A percentile compares a stretch with the other conserved stretches of the same genome.
Evolutionary conservation across 2,797 vertebrate genomes (phyloP).

Genomic region (Melanotaenia trifasciata): DNA sequence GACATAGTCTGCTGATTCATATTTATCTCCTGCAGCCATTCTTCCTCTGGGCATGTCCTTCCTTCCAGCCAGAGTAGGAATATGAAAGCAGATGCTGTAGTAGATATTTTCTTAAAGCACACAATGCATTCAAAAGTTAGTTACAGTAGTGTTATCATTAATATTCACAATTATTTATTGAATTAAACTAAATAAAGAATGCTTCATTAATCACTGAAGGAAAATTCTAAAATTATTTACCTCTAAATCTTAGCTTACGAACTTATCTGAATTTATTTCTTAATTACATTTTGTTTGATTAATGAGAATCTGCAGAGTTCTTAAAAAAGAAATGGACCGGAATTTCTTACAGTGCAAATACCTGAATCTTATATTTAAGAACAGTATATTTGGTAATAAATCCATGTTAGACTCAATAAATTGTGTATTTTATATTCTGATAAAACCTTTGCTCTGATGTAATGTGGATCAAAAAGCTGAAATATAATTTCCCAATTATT

Average conservation of each 20-base stretch:
- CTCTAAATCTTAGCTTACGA: not conserved
- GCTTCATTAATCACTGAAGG: not conserved
- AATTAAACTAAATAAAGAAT: not conserved
- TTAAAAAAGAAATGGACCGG: not conserved
- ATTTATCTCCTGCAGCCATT: slow-evolving; percentile 68
- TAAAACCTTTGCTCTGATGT: not conserved
- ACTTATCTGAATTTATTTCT: not conserved
- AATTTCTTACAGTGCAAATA: not conserved
- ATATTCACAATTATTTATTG: not conserved
- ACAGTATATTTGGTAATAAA: not conserved
- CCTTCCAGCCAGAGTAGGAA: slow-evolving; percentile 27
- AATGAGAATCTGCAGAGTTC: not conserved
- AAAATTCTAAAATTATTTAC: not conserved
- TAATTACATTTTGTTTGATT: not conserved
- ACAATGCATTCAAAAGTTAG: not conserved
- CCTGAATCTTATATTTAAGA: not conserved
- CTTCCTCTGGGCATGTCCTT: slow-evolving; percentile 41
- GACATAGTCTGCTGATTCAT: slow-evolving; percentile 47
- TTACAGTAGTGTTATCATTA: not conserved
- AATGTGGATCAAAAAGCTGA: not conserved
- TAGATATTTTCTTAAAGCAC: slow-evolving; percentile 2
- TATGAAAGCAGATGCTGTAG: not conserved
- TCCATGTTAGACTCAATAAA: not conserved
- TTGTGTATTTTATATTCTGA: not conserved
- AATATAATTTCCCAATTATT: not conserved